Percentiles rank a stretch among this genome's conserved stretches.
Conservation (phyloP, 30 jellyfish, hydroid and myxozoan genomes). For the Aurelia sp. region DNA sequence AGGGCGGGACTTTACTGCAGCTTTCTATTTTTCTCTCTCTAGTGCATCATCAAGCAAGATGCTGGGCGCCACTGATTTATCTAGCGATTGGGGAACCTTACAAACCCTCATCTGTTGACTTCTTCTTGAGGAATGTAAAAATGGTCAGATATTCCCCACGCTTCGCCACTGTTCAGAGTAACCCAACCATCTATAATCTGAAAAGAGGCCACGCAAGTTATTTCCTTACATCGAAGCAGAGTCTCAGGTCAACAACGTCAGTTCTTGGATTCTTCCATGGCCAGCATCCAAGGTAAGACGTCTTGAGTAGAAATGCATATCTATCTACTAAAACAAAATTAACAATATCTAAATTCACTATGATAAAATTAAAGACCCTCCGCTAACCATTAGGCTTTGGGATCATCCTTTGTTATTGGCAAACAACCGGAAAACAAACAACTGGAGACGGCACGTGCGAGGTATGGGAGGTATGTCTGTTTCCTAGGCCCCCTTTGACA, state of each 20-base stretch:
- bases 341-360: too few relatives aligned
- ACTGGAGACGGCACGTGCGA: too few relatives aligned
- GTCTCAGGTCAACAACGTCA: conserved; percentile 1
- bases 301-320: too few relatives aligned
- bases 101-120: conserved; percentile 52
- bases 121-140: conserved; percentile 48
- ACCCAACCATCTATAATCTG: background rate
- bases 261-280: conserved; percentile 21
- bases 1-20: too few relatives aligned
- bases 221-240: conserved; percentile 2
- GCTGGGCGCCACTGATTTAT: conserved; percentile 67
- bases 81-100: conserved; percentile 46
- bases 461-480: too few relatives aligned
- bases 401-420: too few relatives aligned
- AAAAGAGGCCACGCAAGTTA: background rate
- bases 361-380: too few relatives aligned
- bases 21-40: background rate
- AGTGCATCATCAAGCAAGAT: conserved; percentile 19
- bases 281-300: conserved; percentile 42
- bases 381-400: too few relatives aligned
- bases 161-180: background rate
- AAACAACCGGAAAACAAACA: too few relatives aligned
- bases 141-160: background rate
- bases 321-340: background rate
- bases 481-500: too few relatives aligned